phyloP scores from a whole-genome alignment of 2,888 invertebrate species.

The Galerucella calmariensis region DNA sequence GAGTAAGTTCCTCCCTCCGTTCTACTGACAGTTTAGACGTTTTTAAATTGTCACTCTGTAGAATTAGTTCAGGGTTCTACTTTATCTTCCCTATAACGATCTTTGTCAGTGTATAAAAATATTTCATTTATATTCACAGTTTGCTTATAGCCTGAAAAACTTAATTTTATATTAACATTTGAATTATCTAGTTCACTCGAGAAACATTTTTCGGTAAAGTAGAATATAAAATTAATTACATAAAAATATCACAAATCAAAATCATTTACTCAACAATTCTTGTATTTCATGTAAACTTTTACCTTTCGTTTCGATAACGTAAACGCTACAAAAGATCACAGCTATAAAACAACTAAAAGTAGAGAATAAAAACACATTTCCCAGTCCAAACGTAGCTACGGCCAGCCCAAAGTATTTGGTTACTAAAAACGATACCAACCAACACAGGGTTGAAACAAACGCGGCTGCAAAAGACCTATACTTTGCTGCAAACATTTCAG shows the following conservation, averaged over 20 bases:
- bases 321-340: slow-evolving; percentile 77
- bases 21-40: too few relatives aligned
- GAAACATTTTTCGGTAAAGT: not conserved
- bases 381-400: slow-evolving; percentile 70
- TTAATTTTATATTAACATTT: too few relatives aligned
- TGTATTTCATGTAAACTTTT: slow-evolving; percentile 44
- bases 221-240: not conserved
- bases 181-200: too few relatives aligned
- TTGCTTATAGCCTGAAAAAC: too few relatives aligned
- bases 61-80: too few relatives aligned
- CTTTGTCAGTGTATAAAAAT: too few relatives aligned
- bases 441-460: slow-evolving; percentile 81
- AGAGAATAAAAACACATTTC: slow-evolving; percentile 80
- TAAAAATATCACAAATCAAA: slow-evolving; percentile 1
- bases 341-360: slow-evolving; percentile 71
- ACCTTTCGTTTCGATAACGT: slow-evolving; percentile 43
- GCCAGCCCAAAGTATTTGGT: slow-evolving; percentile 77
- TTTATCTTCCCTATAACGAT: too few relatives aligned
- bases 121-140: too few relatives aligned
- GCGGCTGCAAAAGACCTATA: slow-evolving; percentile 82
- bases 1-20: too few relatives aligned
- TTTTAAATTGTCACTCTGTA: too few relatives aligned
- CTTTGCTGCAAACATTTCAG: slow-evolving; percentile 83
- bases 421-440: slow-evolving; percentile 79
- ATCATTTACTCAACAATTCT: slow-evolving; percentile 29